Conservation (phyloP, 2,888 invertebrate genomes). For the Epirrhoe tristata region DNA sequence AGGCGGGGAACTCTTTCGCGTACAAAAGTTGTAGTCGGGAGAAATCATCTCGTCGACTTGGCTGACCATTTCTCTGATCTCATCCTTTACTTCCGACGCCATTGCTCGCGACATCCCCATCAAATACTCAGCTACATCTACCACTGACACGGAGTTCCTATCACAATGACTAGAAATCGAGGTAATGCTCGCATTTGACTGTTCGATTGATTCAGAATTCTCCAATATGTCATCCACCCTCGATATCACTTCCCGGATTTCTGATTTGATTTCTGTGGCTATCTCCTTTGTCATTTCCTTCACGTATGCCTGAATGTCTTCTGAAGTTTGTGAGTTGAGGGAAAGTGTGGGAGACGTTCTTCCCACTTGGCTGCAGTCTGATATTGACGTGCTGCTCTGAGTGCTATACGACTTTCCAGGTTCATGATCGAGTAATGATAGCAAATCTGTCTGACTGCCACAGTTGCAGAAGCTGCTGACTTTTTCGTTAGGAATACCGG, state of each 20-base stretch:
- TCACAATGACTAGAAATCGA: conserved; percentile 87
- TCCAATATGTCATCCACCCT: conserved; percentile 92
- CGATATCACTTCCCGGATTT: conserved; percentile 92
- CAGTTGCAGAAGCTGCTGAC: conserved; percentile 87
- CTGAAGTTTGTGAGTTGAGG: conserved; percentile 83
- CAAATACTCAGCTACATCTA: conserved; percentile 91
- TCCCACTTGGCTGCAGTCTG: conserved; percentile 84
- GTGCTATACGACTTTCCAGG: conserved; percentile 75
- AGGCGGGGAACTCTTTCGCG: conserved; percentile 79
- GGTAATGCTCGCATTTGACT: conserved; percentile 76
- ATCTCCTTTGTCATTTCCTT: conserved; percentile 92
- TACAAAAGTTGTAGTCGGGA: conserved; percentile 71
- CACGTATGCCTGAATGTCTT: conserved; percentile 90
- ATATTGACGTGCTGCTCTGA: conserved; percentile 80
- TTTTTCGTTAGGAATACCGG: conserved; percentile 68
- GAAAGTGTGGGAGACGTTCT: conserved; percentile 84
- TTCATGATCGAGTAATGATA: conserved; percentile 86
- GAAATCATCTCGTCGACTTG: conserved; percentile 90
- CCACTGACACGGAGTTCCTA: conserved; percentile 89
- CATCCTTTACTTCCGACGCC: conserved; percentile 92
- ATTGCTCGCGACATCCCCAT: conserved; percentile 92
- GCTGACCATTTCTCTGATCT: conserved; percentile 90
- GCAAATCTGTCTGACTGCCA: conserved; percentile 90
- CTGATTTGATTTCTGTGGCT: conserved; percentile 92
- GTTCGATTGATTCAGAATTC: conserved; percentile 87